phyloP scores from a whole-genome alignment of 2,113 vertebrate species.

The Narcine bancroftii region DNA sequence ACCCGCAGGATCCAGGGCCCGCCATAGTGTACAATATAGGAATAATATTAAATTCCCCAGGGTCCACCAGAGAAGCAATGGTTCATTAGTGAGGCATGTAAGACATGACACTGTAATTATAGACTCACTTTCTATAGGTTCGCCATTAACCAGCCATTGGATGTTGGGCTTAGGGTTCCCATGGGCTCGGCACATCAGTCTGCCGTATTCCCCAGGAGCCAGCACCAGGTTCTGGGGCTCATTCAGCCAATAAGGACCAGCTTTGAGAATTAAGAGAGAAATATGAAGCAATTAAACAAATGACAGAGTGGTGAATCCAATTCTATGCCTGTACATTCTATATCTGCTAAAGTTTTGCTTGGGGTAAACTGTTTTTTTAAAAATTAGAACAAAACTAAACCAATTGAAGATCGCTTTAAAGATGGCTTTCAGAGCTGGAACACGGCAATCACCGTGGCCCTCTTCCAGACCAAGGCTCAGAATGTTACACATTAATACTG shows the following conservation, averaged over 20 bases:
- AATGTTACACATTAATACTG: neutral
- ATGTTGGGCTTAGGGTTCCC: constrained; percentile 89
- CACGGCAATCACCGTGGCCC: no score
- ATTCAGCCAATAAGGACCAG: constrained; percentile 91
- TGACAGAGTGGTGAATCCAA: neutral
- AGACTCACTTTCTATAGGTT: constrained; percentile 71
- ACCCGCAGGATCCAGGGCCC: no score
- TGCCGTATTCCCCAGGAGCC: constrained; percentile 78
- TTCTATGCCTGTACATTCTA: neutral
- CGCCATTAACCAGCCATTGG: constrained; percentile 84
- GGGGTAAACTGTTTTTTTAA: neutral
- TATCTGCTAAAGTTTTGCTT: neutral
- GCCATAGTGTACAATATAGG: no score
- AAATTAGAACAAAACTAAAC: neutral
- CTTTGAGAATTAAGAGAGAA: constrained; percentile 49
- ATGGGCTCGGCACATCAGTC: constrained; percentile 81
- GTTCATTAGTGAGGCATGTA: neutral
- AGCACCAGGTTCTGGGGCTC: constrained; percentile 83
- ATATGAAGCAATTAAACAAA: neutral
- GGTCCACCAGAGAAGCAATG: no score
- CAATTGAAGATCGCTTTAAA: neutral
- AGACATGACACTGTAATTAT: neutral
- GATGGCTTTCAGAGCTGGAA: neutral
- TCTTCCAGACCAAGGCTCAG: neutral
- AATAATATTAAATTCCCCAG: no score